These are phyloP conservation scores for Cyanoliseus patagonus DNA, from an alignment of 2,113 vertebrate species.

Conservation along the genomic window DNA sequence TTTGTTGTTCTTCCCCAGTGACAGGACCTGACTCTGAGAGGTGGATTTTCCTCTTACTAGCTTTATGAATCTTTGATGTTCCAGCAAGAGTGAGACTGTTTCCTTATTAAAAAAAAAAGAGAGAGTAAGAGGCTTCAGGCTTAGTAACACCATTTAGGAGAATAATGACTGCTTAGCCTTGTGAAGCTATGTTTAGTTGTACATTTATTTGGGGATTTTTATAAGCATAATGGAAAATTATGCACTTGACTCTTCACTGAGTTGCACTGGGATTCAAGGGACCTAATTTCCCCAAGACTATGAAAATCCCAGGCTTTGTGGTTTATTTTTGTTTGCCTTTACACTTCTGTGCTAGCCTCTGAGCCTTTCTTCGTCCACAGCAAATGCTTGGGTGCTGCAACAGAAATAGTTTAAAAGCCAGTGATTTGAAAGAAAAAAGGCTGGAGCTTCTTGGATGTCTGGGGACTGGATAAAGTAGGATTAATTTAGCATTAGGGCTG, in stretches of 20 bases:
- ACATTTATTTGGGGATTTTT: conserved; percentile 19
- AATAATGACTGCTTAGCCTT: background rate
- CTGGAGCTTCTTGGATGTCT: background rate
- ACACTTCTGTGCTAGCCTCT: background rate
- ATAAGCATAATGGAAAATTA: conserved; percentile 5
- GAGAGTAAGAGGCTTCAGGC: background rate
- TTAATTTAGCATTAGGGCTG: background rate
- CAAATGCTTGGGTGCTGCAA: background rate
- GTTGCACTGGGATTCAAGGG: background rate
- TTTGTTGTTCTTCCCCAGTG: background rate
- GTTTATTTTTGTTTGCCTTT: conserved; percentile 16
- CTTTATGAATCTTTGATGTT: background rate
- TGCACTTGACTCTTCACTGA: background rate
- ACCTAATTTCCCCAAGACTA: background rate
- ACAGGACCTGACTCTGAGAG: background rate
- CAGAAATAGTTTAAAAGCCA: background rate
- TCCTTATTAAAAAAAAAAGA: background rate
- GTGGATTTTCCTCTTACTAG: background rate
- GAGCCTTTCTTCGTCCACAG: background rate
- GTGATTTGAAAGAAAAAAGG: background rate
- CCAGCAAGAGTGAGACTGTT: background rate
- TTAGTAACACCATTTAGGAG: background rate
- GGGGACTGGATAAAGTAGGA: background rate
- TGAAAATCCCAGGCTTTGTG: background rate
- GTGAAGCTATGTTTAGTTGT: background rate